Conservation (phyloP, 2,113 vertebrate species). For the Myiopsitta monachus region DNA sequence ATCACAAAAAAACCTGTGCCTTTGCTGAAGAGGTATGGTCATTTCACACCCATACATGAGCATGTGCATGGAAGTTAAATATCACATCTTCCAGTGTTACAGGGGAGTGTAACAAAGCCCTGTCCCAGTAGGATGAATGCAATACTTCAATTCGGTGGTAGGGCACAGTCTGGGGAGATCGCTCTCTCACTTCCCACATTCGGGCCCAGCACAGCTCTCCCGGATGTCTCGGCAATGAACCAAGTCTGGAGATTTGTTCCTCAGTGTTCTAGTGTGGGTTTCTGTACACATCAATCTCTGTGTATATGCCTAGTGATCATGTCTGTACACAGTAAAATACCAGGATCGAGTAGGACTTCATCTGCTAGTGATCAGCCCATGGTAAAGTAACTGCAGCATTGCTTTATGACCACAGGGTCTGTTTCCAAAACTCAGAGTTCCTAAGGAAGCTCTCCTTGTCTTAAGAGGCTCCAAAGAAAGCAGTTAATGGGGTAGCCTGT, state of each 20-base stretch:
- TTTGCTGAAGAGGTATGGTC: background rate
- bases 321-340: background rate
- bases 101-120: rapidly evolving
- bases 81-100: rapidly evolving
- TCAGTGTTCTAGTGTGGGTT: rapidly evolving
- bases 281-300: background rate
- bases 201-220: rapidly evolving
- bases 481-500: background rate
- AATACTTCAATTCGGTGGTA: rapidly evolving
- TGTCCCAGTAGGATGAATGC: rapidly evolving
- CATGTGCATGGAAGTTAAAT: rapidly evolving
- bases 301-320: background rate
- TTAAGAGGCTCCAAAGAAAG: background rate
- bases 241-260: background rate
- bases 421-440: background rate
- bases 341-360: background rate
- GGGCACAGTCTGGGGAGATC: background rate
- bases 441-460: background rate
- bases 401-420: background rate
- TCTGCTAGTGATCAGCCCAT: background rate
- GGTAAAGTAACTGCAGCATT: background rate
- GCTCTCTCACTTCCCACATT: rapidly evolving
- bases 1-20: background rate
- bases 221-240: rapidly evolving
- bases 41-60: background rate